Conservation (phyloP, 2,888 invertebrate genomes). For the Linnaemya tessellans region DNA sequence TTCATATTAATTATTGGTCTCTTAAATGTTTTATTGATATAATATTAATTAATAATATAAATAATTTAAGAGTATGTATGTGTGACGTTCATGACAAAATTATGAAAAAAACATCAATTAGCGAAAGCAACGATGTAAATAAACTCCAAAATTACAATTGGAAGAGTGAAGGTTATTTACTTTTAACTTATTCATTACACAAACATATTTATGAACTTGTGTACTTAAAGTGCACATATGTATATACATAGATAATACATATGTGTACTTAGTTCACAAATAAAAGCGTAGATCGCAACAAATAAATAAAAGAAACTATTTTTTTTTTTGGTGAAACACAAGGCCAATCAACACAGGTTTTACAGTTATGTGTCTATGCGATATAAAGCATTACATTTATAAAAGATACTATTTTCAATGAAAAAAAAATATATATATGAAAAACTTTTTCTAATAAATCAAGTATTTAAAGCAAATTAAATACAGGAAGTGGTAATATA, state of each 20-base stretch:
- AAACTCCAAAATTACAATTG: constrained; percentile 48
- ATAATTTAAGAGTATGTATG: too few relatives aligned
- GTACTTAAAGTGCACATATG: neutral
- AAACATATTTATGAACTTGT: constrained; percentile 5
- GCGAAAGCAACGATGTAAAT: constrained; percentile 35
- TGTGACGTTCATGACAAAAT: neutral
- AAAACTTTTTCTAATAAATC: constrained; percentile 33
- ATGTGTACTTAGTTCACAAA: neutral
- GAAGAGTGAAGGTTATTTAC: constrained; percentile 66
- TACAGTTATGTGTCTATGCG: constrained; percentile 49
- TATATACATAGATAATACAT: neutral
- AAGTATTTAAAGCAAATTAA: constrained; percentile 23
- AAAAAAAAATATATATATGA: constrained; percentile 45
- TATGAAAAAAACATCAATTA: constrained; percentile 6
- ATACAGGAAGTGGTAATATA: constrained; percentile 62
- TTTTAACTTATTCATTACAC: neutral
- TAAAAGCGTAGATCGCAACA: constrained; percentile 17
- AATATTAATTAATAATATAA: too few relatives aligned
- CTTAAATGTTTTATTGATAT: neutral
- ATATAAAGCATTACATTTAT: constrained; percentile 38
- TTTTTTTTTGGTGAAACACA: constrained; percentile 1
- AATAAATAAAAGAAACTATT: constrained; percentile 39
- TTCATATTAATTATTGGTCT: too few relatives aligned
- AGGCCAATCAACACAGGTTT: constrained; percentile 6
- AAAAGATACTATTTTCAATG: constrained; percentile 28